Evolutionary conservation across 37 sponge, comb jelly and placozoan genomes (phyloP), one percentile per base, ranked within the genome.

Genomic region (Tethya wilhelma): DNA sequence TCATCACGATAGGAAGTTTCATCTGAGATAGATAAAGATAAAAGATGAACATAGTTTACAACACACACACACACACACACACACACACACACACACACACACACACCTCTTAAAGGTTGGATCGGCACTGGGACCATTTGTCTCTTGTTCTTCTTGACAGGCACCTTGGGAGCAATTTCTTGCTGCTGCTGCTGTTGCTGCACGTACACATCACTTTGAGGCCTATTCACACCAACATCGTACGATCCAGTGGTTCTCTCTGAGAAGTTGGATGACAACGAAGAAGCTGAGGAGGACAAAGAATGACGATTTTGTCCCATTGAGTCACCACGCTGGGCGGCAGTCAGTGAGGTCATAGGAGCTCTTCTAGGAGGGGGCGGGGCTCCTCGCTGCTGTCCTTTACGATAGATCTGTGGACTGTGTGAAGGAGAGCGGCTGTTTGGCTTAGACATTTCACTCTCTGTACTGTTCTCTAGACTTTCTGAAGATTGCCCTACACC

Each of bases 401-500:
- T 32, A 17, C 59, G 59, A 6, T 17, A 14, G 9, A 62, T 32
- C 64, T 17, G 26, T 0, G 79, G 55, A 44, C 67, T 78, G 34
- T 44, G 67, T 33, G 79, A 44, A 22, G 66, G 67, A 7, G 62
- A 58, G 1, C 65, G 62, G 39, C 43, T 44, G 46, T 17, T 11
- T 14, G 53, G 53, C 53, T 49, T 49, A 8, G 28, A 30, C 55
- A 53, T 3, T 26, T 80, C 80, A 55, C 44, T 93, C 33, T 45
- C 69, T 11, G 79, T 85, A 2, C 81, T 96, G 42, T 36, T 64
- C 26, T 85, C 82, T 38, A 80, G 81, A 56, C 70, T 89, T 67
- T 88, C 78, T 33, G 71, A 56, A 2, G 85, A 64, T 14, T 84
- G 88, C 2, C 71, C 79, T 23, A 88, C 80, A 0, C 44, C 76